Percentiles rank a stretch among this genome's conserved stretches.
phyloP scores from a whole-genome alignment of 2,113 vertebrate genomes.

The Tinamus guttatus region DNA sequence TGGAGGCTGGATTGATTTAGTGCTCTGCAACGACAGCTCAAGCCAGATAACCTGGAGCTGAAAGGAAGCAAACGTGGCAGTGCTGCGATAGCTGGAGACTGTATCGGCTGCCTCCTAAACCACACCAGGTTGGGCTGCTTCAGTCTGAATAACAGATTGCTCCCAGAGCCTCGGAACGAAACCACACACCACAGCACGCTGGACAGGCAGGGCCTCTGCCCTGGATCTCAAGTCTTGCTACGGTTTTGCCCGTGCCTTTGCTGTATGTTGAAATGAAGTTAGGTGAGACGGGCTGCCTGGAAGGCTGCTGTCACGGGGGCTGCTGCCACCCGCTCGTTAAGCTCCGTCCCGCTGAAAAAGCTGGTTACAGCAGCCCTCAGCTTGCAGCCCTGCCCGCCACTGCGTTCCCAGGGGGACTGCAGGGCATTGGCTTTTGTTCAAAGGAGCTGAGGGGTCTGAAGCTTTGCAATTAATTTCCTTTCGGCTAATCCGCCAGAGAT shows the following conservation, averaged over 20 bases:
- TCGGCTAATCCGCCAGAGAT: not conserved
- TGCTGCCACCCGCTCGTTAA: fast-evolving
- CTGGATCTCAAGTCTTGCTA: not conserved
- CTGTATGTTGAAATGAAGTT: not conserved
- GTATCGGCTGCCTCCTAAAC: not conserved
- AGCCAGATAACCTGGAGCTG: not conserved
- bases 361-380: fast-evolving
- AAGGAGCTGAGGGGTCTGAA: not conserved
- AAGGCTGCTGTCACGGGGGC: not conserved
- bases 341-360: fast-evolving
- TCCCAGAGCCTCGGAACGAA: too few species aligned
- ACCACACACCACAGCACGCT: not conserved
- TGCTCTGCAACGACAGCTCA: not conserved
- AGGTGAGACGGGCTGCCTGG: fast-evolving
- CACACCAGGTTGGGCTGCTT: not conserved
- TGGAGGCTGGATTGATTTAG: not conserved
- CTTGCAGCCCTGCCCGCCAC: fast-evolving
- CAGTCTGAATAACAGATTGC: not conserved
- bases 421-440: not conserved
- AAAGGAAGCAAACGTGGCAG: not conserved
- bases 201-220: not conserved
- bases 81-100: not conserved
- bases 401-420: not conserved
- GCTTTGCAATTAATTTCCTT: not conserved
- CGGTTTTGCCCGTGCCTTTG: not conserved